A percentile compares a stretch with the other conserved stretches of the same genome.
phyloP scores from a whole-genome alignment of 2,888 invertebrate species.

The Clunio marinus region DNA sequence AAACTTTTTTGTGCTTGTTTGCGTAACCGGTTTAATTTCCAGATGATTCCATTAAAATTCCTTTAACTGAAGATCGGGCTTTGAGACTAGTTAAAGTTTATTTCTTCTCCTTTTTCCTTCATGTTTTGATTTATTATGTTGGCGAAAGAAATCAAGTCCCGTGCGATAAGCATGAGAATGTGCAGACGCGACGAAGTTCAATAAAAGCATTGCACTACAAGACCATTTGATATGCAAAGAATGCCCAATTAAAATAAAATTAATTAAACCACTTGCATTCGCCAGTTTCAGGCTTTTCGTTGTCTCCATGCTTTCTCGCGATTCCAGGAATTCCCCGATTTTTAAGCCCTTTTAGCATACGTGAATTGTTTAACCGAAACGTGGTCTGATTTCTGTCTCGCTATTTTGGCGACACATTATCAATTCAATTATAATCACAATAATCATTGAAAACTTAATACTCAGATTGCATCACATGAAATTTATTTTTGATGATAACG shows the following conservation, averaged over 20 bases:
- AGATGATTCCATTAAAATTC: neutral
- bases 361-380: neutral
- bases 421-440: neutral
- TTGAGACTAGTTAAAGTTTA: neutral
- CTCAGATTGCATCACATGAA: neutral
- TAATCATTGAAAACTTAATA: neutral
- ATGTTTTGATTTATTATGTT: slow-evolving; percentile 6
- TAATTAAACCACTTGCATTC: slow-evolving; percentile 11
- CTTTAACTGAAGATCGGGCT: neutral
- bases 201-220: neutral
- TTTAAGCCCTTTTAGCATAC: neutral
- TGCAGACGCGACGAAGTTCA: neutral
- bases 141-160: neutral
- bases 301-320: neutral
- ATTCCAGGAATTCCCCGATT: neutral
- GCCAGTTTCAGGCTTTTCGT: neutral
- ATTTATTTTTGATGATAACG: neutral
- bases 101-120: too few relatives aligned
- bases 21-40: neutral
- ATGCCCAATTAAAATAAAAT: slow-evolving; percentile 25
- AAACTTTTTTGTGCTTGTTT: neutral
- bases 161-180: neutral
- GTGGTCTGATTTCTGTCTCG: neutral
- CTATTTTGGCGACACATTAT: neutral
- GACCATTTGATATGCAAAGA: slow-evolving; percentile 22